Conservation (phyloP, 2,888 invertebrate genomes). For the Marronus borbonicus region DNA sequence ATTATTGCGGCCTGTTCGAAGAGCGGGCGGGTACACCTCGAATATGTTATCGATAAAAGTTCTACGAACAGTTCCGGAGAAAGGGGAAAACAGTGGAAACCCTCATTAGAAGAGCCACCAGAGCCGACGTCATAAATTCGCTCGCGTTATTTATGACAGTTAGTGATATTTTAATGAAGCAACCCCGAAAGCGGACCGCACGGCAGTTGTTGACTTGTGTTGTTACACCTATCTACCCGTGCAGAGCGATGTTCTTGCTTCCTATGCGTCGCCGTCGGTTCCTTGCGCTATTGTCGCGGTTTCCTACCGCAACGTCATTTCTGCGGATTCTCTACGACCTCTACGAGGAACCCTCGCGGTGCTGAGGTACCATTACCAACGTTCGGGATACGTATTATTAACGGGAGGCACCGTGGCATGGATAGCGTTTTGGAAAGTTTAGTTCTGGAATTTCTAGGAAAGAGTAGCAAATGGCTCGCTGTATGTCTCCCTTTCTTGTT, state of each 20-base stretch:
- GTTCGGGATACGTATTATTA: background rate
- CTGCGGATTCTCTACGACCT: background rate
- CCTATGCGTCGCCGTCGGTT: background rate
- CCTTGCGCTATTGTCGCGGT: background rate
- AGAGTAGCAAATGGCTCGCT: background rate
- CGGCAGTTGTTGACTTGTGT: slow-evolving; percentile 7
- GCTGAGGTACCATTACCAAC: background rate
- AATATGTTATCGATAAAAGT: slow-evolving; percentile 58
- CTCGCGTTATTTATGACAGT: slow-evolving; percentile 56
- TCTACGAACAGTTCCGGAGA: slow-evolving; percentile 36
- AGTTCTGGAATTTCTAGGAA: background rate
- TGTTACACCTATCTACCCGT: background rate
- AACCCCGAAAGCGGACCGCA: slow-evolving; percentile 33
- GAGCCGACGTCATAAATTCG: slow-evolving; percentile 54
- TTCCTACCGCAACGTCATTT: slow-evolving; percentile 7
- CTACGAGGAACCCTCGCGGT: background rate
- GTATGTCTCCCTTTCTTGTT: background rate
- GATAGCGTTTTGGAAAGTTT: background rate
- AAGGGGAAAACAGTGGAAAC: background rate
- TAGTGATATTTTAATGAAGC: slow-evolving; percentile 56
- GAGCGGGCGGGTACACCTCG: slow-evolving; percentile 43
- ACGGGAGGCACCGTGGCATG: background rate
- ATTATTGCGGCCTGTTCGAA: slow-evolving; percentile 54
- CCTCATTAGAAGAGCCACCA: slow-evolving; percentile 53
- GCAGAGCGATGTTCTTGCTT: background rate